Evolutionary conservation across 2,113 vertebrate genomes (phyloP).

Genomic region (Hippocampus mohnikei): DNA sequence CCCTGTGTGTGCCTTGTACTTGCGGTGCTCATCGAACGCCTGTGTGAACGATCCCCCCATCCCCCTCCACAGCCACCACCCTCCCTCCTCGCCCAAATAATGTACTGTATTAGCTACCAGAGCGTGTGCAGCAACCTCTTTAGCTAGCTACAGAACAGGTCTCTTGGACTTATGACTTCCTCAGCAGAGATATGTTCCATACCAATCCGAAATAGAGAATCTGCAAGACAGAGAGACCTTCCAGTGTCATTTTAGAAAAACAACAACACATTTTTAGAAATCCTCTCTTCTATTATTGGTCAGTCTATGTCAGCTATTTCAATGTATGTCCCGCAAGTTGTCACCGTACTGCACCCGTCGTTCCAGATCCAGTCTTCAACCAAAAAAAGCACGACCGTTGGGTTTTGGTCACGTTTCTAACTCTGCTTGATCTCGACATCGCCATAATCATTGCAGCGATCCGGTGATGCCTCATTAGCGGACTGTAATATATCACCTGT

Average conservation of each 20-base stretch:
- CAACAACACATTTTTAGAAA: not conserved
- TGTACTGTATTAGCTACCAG: not conserved
- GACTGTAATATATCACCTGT: conserved; percentile 1
- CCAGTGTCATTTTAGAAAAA: no score
- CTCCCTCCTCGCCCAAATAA: not conserved
- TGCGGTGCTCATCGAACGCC: not conserved
- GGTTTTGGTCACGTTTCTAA: not conserved
- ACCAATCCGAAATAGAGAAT: no score
- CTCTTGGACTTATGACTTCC: not conserved
- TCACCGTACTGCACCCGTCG: not conserved
- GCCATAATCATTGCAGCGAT: not conserved
- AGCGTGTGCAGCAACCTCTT: not conserved
- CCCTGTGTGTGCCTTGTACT: not conserved
- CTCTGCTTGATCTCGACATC: not conserved
- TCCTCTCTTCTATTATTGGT: not conserved
- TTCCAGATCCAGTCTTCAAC: not conserved
- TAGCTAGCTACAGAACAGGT: not conserved
- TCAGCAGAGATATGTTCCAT: not conserved
- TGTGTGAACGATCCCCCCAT: not conserved
- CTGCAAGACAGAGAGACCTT: no score
- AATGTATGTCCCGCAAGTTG: not conserved
- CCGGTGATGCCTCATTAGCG: conserved; percentile 1
- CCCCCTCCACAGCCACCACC: no score
- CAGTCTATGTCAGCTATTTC: not conserved
- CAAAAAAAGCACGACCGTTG: not conserved